A percentile compares a stretch with the other conserved stretches of the same genome.
Conservation (phyloP, 2,797 vertebrate species). For the Rhadinocentrus ornatus region DNA sequence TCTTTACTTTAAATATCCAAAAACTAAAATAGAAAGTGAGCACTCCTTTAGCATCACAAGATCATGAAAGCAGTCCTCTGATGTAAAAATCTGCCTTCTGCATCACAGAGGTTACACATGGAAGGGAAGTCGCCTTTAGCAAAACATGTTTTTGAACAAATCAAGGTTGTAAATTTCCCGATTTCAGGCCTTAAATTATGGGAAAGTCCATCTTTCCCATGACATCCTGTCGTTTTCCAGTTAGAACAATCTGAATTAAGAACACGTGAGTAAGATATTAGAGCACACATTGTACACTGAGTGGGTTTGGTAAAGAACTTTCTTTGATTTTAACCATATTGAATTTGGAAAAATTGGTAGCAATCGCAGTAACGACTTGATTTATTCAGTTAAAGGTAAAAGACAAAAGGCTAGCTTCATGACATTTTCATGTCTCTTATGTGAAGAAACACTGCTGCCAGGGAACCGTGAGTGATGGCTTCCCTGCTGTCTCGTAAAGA, state of each 20-base stretch:
- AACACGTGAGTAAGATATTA: background rate
- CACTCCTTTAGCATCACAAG: background rate
- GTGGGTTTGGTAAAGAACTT: background rate
- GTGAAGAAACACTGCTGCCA: background rate
- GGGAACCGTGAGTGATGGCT: background rate
- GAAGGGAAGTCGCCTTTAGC: background rate
- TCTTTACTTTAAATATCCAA: background rate
- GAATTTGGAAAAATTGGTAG: background rate
- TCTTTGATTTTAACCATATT: background rate
- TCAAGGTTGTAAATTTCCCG: background rate
- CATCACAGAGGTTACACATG: background rate
- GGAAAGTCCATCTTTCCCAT: background rate
- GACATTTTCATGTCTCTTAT: no score
- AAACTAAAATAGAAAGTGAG: background rate
- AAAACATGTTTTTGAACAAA: slow-evolving; percentile 1
- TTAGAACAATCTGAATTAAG: background rate
- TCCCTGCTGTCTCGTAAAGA: background rate
- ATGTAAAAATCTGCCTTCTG: background rate
- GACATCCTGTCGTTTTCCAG: background rate
- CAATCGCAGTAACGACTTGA: background rate
- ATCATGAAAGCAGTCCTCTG: background rate
- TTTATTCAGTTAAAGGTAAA: background rate
- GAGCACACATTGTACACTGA: background rate
- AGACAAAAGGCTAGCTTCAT: background rate
- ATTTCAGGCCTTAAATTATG: background rate